Evolutionary conservation across 2,797 vertebrate genomes (phyloP), one percentile per base, ranked within the genome.

Genomic region (Trachops cirrhosus): DNA sequence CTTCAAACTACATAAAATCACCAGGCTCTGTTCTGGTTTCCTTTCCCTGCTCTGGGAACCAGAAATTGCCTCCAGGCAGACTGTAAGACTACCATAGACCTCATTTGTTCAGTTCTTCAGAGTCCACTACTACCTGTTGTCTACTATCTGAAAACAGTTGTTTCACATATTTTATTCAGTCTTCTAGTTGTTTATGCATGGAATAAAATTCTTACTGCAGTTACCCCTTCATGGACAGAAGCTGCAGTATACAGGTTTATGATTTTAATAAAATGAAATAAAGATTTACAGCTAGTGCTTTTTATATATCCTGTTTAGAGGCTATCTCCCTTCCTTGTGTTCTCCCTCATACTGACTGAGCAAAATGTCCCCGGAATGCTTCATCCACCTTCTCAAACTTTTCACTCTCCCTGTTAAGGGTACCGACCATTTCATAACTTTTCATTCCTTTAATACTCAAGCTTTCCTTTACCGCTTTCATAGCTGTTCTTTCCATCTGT

Each of bases 391-490:
- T 90, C 34, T 34, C 64, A 16, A 95, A 95, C 19, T 94, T 95
- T 79, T 44, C 77, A 48, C 15, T 75, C 52, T 97, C 50, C 91
- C 64, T 93, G 34, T 89, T 94, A 37, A 88, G 32, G 12, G 37
- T 37, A 70, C 12, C 96, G 50, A 29, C 44, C 22, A 86, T 62
- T 96, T 92, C 41, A 93, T 18, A 96, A 96, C 85, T 95, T 94
- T 91, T 93, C 39, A 78, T 92, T 86, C 68, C 90, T 93, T 95
- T 94, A 80, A 94, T 94, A 95, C 34, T 52, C 64, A 94, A 92
- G 97, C 62, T 96, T 96, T 95, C 59, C 89, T 96, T 77, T 24
- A 93, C 62, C 94, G 57, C 86, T 94, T 95, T 96, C 68, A 96
- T 88, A 80, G 83, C 52, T 95, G 48, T 93, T 93, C 75, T 93